Conservation (phyloP, 64 coral and sea anemone genomes). For the Montipora sp. region DNA sequence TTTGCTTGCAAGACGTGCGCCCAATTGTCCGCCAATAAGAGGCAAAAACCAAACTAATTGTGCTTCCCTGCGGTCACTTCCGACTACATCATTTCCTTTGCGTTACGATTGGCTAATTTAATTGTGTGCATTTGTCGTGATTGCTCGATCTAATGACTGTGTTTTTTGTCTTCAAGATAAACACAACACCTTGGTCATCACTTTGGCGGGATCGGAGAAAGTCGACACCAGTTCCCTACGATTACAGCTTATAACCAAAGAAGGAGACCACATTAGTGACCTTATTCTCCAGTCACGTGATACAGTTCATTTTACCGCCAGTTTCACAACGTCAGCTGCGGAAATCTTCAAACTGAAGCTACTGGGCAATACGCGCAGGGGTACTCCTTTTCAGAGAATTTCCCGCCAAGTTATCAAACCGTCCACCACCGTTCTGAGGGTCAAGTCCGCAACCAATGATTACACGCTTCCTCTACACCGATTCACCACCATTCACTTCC, state of each 20-base stretch:
- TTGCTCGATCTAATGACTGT: too few species aligned
- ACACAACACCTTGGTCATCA: constrained; percentile 59
- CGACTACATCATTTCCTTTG: too few species aligned
- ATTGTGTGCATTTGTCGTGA: too few species aligned
- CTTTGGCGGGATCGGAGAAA: constrained; percentile 77
- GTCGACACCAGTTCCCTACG: constrained; percentile 33
- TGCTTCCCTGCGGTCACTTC: too few species aligned
- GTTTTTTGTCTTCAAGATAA: constrained; percentile 23
- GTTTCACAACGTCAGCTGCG: constrained; percentile 18
- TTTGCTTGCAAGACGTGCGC: too few species aligned
- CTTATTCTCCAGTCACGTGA: constrained; percentile 32
- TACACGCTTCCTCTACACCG: constrained; percentile 65
- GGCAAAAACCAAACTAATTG: too few species aligned
- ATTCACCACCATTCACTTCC: constrained; percentile 49
- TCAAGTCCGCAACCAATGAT: constrained; percentile 37
- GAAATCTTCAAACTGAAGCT: constrained; percentile 61
- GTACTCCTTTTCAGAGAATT: constrained; percentile 70
- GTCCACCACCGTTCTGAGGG: constrained; percentile 42
- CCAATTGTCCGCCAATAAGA: too few species aligned
- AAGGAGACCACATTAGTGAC: constrained; percentile 53
- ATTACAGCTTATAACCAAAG: constrained; percentile 68
- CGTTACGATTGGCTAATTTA: too few species aligned
- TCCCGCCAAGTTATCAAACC: constrained; percentile 67
- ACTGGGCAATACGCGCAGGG: constrained; percentile 49
- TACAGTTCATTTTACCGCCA: constrained; percentile 62